Evolutionary conservation across 2,797 vertebrate species (phyloP), one percentile per base, ranked within the genome.

Genomic region (Crax fasciolata): DNA sequence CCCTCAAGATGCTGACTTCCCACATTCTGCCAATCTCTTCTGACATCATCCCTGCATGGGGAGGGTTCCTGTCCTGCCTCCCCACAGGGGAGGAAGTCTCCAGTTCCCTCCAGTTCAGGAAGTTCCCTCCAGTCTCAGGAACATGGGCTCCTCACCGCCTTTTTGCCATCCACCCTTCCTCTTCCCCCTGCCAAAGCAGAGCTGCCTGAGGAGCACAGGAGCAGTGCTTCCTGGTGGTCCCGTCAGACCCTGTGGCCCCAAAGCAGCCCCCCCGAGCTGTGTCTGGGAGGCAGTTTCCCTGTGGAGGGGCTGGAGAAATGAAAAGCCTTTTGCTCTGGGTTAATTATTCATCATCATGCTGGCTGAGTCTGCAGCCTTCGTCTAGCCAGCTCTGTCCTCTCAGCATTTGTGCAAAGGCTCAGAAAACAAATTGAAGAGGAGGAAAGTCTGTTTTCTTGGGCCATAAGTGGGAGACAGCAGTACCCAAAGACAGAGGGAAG

Each of bases 301-400:
- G 23, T 4, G 4, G 70, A 76, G 59, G 4, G 27, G 10, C 43
- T 78, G 79, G 27, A 32, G 57, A 88, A 84, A 73, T 28, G 25
- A 55, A 89, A 70, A 91, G 35, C 52, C 11, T 82, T 91, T 88
- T 84, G 67, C 70, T 88, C 55, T 0, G 2, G 28, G 20, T 94
- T 87, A 91, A 94, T 90, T 94, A 94, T 95, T 94, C 89, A 96
- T 90, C 88, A 88, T 5, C 19, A 1, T 7, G 10, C 30, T 95
- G 74, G 67, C 85, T 87, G 94, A 90, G 24, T 55, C 19, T 63
- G 85, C 85, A 94, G 30, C 28, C 62, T 57, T 78, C 71, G 61
- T 67, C 44, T 73, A 91, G 57, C 4, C 74, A 79, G 39, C 87
- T 84, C 71, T 76, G 78, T 77, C 85, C 74, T 90, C 80, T 94